Conservation (phyloP, 1,140 invertebrate genomes). For the Camponotus pennsylvanicus region DNA sequence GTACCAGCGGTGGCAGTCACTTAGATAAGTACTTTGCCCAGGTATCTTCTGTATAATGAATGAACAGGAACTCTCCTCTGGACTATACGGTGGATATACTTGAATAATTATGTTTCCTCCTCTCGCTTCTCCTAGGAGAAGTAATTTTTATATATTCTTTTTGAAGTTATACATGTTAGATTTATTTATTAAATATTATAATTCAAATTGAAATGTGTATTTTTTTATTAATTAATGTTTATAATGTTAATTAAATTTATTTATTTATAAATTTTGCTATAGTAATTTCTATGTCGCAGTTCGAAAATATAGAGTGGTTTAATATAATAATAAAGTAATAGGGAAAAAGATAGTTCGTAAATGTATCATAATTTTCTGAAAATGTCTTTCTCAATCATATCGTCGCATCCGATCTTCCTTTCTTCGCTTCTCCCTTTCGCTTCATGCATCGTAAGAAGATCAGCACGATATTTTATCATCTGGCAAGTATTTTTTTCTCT, state of each 20-base stretch:
- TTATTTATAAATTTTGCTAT: background rate
- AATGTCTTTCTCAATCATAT: background rate
- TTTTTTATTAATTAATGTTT: background rate
- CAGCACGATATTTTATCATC: conserved; percentile 59
- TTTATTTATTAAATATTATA: background rate
- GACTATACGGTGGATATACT: conserved; percentile 12
- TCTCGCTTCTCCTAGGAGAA: background rate
- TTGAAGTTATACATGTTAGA: background rate
- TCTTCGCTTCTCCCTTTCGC: background rate
- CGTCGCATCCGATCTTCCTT: background rate
- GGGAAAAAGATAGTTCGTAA: background rate
- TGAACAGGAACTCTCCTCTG: conserved; percentile 36
- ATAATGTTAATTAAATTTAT: background rate
- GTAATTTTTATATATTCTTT: background rate
- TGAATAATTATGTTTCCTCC: conserved; percentile 9
- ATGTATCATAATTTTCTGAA: background rate
- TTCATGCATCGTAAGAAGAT: conserved; percentile 1
- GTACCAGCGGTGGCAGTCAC: conserved; percentile 45
- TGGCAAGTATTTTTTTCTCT: conserved; percentile 62
- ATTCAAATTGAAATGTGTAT: background rate
- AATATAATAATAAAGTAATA: background rate
- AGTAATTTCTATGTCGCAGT: background rate
- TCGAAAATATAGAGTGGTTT: background rate
- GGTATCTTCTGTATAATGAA: conserved; percentile 52
- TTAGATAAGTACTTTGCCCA: conserved; percentile 50